phyloP scores from a whole-genome alignment of 2,113 vertebrate genomes.

The Clarias batrachus region DNA sequence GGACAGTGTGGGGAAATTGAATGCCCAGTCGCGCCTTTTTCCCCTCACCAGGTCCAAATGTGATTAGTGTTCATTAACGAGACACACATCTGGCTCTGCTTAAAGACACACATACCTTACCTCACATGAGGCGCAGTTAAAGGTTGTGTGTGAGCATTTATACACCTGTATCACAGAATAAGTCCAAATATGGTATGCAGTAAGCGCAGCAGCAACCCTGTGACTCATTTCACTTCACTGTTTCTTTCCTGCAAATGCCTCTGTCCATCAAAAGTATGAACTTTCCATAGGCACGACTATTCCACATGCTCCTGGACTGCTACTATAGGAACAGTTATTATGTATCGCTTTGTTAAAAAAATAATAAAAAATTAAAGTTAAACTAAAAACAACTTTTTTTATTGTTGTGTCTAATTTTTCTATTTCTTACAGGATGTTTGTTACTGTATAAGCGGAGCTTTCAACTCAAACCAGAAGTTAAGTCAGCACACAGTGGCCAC shows the following conservation, averaged over 20 bases:
- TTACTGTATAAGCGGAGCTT: too few relatives aligned
- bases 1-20: constrained; percentile 66
- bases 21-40: constrained; percentile 54
- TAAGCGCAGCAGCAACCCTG: neutral
- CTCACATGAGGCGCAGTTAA: neutral
- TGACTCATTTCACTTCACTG: constrained; percentile 7
- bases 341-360: neutral
- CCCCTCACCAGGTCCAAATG: constrained; percentile 67
- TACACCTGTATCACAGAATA: neutral
- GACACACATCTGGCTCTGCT: constrained; percentile 53
- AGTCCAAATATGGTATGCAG: neutral
- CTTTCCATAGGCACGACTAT: neutral
- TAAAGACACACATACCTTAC: constrained; percentile 32
- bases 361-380: neutral
- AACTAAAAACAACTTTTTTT: neutral
- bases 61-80: constrained; percentile 63
- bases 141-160: constrained; percentile 43
- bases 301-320: neutral
- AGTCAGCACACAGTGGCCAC: too few relatives aligned
- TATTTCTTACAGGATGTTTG: too few relatives aligned
- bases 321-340: neutral
- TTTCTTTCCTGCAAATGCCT: neutral
- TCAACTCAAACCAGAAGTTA: too few relatives aligned
- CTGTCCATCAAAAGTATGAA: neutral
- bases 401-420: too few relatives aligned